phyloP scores from a whole-genome alignment of 2,113 vertebrate genomes.

The Cynocephalus volans region DNA sequence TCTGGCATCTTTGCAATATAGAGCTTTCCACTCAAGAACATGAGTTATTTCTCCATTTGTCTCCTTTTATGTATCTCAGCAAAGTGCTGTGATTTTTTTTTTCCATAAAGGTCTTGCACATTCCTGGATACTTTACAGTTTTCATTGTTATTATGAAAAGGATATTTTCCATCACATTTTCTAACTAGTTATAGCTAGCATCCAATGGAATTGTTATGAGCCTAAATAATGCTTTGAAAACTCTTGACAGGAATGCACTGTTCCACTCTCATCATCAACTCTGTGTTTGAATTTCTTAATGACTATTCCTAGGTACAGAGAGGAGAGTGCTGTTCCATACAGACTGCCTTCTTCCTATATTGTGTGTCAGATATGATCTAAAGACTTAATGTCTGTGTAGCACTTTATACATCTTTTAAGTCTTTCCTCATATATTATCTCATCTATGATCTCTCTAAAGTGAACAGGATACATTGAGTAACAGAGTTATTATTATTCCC shows the following conservation, averaged over 20 bases:
- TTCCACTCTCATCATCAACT: neutral
- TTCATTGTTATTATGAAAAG: conserved; percentile 60
- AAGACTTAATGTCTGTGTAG: neutral
- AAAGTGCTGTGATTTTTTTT: neutral
- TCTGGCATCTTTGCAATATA: neutral
- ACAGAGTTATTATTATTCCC: neutral
- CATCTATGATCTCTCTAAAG: neutral
- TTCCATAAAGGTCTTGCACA: conserved; percentile 4
- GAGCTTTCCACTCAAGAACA: neutral
- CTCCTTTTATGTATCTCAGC: neutral
- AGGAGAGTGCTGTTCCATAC: neutral
- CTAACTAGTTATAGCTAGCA: conserved; percentile 22
- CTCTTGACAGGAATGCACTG: neutral
- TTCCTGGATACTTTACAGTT: conserved; percentile 18
- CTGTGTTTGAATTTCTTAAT: neutral
- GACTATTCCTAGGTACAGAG: neutral
- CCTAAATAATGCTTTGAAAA: conserved; percentile 67
- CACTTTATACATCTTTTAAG: neutral
- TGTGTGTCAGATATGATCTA: neutral
- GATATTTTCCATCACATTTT: conserved; percentile 55
- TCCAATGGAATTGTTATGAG: conserved; percentile 74
- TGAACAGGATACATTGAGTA: neutral
- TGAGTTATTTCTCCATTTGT: conserved; percentile 2
- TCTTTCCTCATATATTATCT: neutral
- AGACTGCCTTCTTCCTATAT: neutral